Base-by-base conservation (phyloP, 2,797 vertebrate species). In the Acanthurus lineatus region DNA sequence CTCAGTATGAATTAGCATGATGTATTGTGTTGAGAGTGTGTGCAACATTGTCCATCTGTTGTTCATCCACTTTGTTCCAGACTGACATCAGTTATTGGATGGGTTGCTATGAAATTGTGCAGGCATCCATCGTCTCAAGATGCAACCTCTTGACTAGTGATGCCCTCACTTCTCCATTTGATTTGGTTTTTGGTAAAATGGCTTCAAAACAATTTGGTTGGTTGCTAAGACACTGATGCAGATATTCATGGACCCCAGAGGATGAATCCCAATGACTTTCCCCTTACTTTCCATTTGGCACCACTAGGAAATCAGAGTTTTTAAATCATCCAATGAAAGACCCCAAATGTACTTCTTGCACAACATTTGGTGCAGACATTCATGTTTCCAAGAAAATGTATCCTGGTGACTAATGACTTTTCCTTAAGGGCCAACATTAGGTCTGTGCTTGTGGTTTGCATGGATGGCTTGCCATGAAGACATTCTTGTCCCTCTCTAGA, bases 11-110 rank as follows among this genome's bases (percentile, higher is more conserved):
- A 15, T 69, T 22, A 5, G 20, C 15, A 16, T 56, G 45, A 80
- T 42, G 57, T 62, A 3, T 40, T 56, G 22, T 67, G 65, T 15
- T 62, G 61, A 56, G 42, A 74, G 74, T 63, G 63, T 45, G 54
- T 9, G 48, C 7, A 9, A 62, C 51, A 62, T 52, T 38, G 7
- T 42, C 22, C 19, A 10, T 48, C 3, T 0, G 14, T 70, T 59
- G 19, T 19, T 62, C 19, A 48, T 1, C 16, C 51, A 73, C 12
- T 38, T 53, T 52, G 16, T 15, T 76, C 16, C 20, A 58, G 52
- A 42, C 32, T 40, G 6, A 73, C 20, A 79, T 28, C 11, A 67
- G 6, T 1, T 44, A 10, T 12, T 25, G n/a, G 6, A 63, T 14
- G n/a, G 35, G 49, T 19, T 47, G 35, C 19, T 6, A 8, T 59